These are phyloP conservation scores for Sebastes variabilis DNA, from an alignment of 2,797 vertebrate genomes.

Conservation along the genomic window DNA sequence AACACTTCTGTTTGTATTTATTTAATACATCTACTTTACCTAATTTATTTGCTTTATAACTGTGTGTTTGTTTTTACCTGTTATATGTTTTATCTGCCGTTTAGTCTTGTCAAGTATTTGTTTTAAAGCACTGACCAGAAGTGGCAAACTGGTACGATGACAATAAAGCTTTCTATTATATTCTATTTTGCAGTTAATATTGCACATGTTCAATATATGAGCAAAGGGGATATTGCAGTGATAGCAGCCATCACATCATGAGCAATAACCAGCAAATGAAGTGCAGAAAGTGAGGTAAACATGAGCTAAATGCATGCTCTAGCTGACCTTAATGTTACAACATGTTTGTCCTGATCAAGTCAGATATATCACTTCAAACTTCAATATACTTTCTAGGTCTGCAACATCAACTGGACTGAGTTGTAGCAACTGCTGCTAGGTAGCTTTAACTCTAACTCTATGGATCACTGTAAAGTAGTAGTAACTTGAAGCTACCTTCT, in stretches of 20 bases:
- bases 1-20: rapidly evolving
- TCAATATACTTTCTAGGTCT: background rate
- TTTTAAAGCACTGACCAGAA: too few species aligned
- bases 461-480: too few species aligned
- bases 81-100: too few species aligned
- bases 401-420: slow-evolving; percentile 20
- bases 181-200: too few species aligned
- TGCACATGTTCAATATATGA: background rate
- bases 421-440: slow-evolving; percentile 42
- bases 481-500: slow-evolving; percentile 46
- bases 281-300: background rate
- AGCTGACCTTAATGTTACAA: background rate
- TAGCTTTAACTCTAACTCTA: background rate
- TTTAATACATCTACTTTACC: too few species aligned
- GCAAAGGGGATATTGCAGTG: background rate
- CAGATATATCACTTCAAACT: background rate
- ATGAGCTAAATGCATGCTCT: background rate
- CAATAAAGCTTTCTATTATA: too few species aligned
- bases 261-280: background rate
- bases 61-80: too few species aligned
- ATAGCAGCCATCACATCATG: background rate
- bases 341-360: background rate
- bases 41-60: too few species aligned
- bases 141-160: too few species aligned
- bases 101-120: too few species aligned